A percentile compares a stretch with the other conserved stretches of the same genome.
Evolutionary conservation across 2,113 vertebrate genomes (phyloP).

Genomic region (Lanius collurio): DNA sequence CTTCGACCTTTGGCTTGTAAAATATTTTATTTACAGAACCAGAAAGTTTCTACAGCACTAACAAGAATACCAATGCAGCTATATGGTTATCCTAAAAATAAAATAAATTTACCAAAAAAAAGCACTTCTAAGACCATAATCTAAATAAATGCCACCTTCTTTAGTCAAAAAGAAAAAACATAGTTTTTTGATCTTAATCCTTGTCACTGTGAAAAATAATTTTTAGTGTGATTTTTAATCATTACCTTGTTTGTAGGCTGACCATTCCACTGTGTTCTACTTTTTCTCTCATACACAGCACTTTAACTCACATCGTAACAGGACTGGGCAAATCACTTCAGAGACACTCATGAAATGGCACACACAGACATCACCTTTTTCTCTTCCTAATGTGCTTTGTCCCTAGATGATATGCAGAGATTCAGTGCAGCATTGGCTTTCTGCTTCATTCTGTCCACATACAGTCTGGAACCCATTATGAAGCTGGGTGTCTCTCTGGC

Average conservation of each 20-base stretch:
- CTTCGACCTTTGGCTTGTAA: not conserved
- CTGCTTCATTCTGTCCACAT: not conserved
- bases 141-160: not conserved
- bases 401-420: not conserved
- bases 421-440: not conserved
- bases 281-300: not conserved
- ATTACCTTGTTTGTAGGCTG: not conserved
- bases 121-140: not conserved
- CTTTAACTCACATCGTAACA: not conserved
- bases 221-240: not conserved
- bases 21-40: not conserved
- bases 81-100: not conserved
- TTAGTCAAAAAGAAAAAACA: not conserved
- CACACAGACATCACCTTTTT: not conserved
- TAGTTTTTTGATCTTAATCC: not conserved
- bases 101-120: not conserved
- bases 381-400: not conserved
- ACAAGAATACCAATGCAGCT: not conserved
- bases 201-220: not conserved
- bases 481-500: not conserved
- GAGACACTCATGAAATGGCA: not conserved
- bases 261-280: not conserved
- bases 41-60: not conserved
- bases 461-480: not conserved
- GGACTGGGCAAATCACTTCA: not conserved